phyloP scores from a whole-genome alignment of 2,113 vertebrate genomes.

The Sclerurus mexicanus region DNA sequence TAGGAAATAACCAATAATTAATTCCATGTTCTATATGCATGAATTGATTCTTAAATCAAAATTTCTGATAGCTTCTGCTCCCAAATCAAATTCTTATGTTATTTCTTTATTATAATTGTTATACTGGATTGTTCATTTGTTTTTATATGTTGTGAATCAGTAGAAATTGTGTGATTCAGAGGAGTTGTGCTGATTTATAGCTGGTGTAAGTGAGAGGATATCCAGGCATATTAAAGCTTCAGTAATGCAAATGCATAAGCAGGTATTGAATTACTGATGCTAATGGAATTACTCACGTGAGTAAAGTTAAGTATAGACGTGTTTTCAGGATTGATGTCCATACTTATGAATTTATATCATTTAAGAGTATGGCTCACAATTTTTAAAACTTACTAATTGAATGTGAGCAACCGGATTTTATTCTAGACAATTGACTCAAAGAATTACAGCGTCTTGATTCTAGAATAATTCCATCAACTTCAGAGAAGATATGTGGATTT shows the following conservation, averaged over 20 bases:
- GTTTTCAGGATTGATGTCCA: constrained; percentile 59
- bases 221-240: constrained; percentile 43
- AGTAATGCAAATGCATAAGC: constrained; percentile 45
- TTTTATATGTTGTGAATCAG: constrained; percentile 26
- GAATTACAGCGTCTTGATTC: not conserved
- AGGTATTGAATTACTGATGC: constrained; percentile 61
- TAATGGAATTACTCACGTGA: constrained; percentile 68
- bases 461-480: constrained; percentile 9
- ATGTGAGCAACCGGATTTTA: constrained; percentile 17
- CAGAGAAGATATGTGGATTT: not conserved
- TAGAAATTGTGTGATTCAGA: constrained; percentile 20
- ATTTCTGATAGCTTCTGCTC: constrained; percentile 29
- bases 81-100: constrained; percentile 35
- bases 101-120: constrained; percentile 23
- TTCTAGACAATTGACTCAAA: constrained; percentile 13
- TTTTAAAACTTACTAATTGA: constrained; percentile 55
- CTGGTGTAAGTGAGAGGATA: constrained; percentile 40
- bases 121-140: not conserved
- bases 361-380: constrained; percentile 35
- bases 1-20: constrained; percentile 46
- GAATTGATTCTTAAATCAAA: constrained; percentile 51
- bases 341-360: constrained; percentile 31
- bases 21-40: not conserved
- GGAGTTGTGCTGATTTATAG: constrained; percentile 45
- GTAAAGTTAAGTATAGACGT: constrained; percentile 40